Conservation (phyloP, 2,888 invertebrate species). For the Hemistola chrysoprasaria region DNA sequence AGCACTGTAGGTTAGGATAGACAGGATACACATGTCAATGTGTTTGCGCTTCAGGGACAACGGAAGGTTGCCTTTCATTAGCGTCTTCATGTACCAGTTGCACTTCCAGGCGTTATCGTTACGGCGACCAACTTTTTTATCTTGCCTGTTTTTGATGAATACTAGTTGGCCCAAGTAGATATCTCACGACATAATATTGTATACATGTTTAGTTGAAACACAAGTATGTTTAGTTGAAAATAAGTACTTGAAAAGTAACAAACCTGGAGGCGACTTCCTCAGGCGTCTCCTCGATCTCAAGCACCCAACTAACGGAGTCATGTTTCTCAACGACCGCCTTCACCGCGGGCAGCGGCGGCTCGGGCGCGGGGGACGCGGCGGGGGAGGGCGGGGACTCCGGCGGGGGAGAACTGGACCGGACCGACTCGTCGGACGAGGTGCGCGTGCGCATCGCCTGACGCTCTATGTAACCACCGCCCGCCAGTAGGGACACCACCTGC, state of each 20-base stretch:
- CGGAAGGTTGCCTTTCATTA: too few relatives aligned
- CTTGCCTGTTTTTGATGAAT: too few relatives aligned
- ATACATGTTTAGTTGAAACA: too few relatives aligned
- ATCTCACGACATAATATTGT: too few relatives aligned
- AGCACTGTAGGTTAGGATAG: too few relatives aligned
- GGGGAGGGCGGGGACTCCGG: constrained; percentile 69
- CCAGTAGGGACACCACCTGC: constrained; percentile 78
- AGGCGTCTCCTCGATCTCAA: constrained; percentile 89
- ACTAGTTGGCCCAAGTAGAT: too few relatives aligned
- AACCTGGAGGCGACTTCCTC: constrained; percentile 85
- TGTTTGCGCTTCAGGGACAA: too few relatives aligned
- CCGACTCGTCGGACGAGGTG: constrained; percentile 67
- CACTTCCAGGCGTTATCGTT: too few relatives aligned
- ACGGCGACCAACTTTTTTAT: too few relatives aligned
- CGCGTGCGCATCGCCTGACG: constrained; percentile 63
- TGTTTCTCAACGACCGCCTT: constrained; percentile 93
- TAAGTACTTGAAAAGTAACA: neutral
- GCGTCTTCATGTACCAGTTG: too few relatives aligned
- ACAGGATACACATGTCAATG: too few relatives aligned
- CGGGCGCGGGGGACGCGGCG: constrained; percentile 58
- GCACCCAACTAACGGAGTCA: constrained; percentile 93
- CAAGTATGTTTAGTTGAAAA: too few relatives aligned
- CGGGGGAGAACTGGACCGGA: constrained; percentile 60
- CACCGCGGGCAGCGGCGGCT: constrained; percentile 86
- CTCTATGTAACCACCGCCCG: constrained; percentile 69